Percentiles rank a stretch among this genome's conserved stretches.
Conservation (phyloP, 1,140 invertebrate genomes). For the Ruditapes philippinarum region DNA sequence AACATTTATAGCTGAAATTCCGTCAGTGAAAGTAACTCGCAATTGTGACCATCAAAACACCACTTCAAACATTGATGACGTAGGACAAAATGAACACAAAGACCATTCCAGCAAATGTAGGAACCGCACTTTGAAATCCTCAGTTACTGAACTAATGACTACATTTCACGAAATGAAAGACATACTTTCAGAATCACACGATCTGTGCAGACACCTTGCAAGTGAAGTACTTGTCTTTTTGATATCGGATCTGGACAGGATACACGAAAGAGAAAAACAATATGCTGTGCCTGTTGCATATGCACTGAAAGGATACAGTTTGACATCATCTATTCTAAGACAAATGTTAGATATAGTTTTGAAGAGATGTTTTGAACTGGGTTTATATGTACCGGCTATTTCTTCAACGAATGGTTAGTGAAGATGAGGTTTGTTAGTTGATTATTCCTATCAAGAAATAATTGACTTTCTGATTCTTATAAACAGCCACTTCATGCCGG, state of each 20-base stretch:
- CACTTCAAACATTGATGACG: too few relatives aligned
- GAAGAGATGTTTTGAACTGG: conserved; percentile 1
- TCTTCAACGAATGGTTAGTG: too few relatives aligned
- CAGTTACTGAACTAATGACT: not conserved
- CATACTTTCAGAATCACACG: not conserved
- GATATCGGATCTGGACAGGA: conserved; percentile 48
- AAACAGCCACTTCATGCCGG: too few relatives aligned
- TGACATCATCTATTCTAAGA: not conserved
- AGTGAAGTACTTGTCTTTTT: conserved; percentile 61
- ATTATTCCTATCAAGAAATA: too few relatives aligned
- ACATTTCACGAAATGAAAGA: not conserved
- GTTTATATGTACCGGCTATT: conserved; percentile 46
- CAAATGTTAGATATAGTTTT: conserved; percentile 32
- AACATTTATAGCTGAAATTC: not conserved
- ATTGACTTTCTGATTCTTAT: too few relatives aligned
- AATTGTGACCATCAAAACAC: not conserved
- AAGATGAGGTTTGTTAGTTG: too few relatives aligned
- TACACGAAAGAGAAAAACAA: not conserved
- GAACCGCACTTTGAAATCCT: too few relatives aligned
- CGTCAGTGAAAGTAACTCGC: too few relatives aligned
- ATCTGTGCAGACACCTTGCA: conserved; percentile 41
- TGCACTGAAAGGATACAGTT: conserved; percentile 51
- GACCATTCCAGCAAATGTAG: too few relatives aligned
- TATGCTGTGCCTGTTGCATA: conserved; percentile 34
- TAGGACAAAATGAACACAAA: too few relatives aligned